Conservation (phyloP, 37 sponge, comb jelly and placozoan species). For the Tethya wilhelma region DNA sequence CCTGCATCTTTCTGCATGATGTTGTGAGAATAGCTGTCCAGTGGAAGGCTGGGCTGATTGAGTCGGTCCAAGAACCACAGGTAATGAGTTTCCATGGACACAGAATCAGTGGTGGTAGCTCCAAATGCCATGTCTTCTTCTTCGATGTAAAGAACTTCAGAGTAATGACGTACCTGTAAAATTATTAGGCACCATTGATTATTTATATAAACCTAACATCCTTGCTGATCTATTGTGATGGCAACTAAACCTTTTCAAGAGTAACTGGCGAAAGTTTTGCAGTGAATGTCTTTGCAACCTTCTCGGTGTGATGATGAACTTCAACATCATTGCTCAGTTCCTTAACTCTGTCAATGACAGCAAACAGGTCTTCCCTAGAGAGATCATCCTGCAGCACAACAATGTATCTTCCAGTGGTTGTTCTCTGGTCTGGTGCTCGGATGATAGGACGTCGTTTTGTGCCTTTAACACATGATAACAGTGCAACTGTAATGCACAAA, state of each 20-base stretch:
- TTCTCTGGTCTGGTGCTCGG: neutral
- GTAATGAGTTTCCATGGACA: conserved; percentile 1
- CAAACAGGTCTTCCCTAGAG: conserved; percentile 20
- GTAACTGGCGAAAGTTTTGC: conserved; percentile 44
- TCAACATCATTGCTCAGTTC: conserved; percentile 13
- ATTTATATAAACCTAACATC: neutral
- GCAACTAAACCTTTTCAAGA: conserved; percentile 49
- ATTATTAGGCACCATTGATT: too few species aligned
- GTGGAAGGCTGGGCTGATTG: conserved; percentile 48
- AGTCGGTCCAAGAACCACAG: conserved; percentile 56
- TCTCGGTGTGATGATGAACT: conserved; percentile 33
- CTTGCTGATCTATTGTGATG: too few species aligned
- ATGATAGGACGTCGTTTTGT: conserved; percentile 54
- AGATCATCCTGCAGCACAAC: conserved; percentile 45
- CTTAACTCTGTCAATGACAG: conserved; percentile 1
- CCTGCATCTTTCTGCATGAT: conserved; percentile 65
- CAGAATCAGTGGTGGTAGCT: conserved; percentile 5
- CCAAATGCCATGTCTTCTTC: conserved; percentile 58
- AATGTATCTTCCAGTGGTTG: conserved; percentile 55
- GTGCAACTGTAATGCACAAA: too few species aligned
- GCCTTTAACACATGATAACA: too few species aligned
- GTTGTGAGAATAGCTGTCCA: conserved; percentile 48
- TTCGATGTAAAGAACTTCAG: conserved; percentile 67
- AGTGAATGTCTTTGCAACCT: conserved; percentile 57
- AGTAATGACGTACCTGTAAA: conserved; percentile 38